phyloP scores from a whole-genome alignment of 2,797 vertebrate species.

The Mormyrus hasselquistii region DNA sequence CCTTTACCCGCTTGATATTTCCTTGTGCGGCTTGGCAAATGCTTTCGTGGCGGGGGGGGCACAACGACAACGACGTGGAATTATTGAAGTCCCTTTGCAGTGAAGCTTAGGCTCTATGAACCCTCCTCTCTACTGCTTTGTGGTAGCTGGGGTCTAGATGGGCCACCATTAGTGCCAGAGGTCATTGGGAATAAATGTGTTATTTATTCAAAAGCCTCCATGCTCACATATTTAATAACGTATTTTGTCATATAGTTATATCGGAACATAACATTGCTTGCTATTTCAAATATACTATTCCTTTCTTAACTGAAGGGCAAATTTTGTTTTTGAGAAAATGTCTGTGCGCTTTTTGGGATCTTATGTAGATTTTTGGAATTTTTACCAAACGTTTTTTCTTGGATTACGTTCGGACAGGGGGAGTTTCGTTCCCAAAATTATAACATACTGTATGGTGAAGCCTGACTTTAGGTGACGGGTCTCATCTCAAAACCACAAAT shows the following conservation, averaged over 20 bases:
- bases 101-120: background rate
- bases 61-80: background rate
- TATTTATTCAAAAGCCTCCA: background rate
- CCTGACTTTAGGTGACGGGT: background rate
- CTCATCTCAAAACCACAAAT: background rate
- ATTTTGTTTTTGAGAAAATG: background rate
- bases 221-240: background rate
- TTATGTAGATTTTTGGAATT: background rate
- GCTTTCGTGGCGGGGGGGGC: background rate
- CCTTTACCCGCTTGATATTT: background rate
- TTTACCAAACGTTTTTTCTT: background rate
- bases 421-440: background rate
- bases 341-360: background rate
- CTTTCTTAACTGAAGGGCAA: background rate
- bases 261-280: background rate
- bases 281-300: background rate
- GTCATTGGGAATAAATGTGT: background rate
- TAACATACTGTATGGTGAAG: background rate
- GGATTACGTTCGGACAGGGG: background rate
- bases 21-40: background rate
- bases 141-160: background rate
- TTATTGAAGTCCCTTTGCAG: background rate
- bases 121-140: background rate
- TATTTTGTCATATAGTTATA: background rate
- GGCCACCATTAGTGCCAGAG: background rate